These are phyloP conservation scores for Formica aserva DNA, from an alignment of 2,888 invertebrate genomes.

Conservation along the genomic window DNA sequence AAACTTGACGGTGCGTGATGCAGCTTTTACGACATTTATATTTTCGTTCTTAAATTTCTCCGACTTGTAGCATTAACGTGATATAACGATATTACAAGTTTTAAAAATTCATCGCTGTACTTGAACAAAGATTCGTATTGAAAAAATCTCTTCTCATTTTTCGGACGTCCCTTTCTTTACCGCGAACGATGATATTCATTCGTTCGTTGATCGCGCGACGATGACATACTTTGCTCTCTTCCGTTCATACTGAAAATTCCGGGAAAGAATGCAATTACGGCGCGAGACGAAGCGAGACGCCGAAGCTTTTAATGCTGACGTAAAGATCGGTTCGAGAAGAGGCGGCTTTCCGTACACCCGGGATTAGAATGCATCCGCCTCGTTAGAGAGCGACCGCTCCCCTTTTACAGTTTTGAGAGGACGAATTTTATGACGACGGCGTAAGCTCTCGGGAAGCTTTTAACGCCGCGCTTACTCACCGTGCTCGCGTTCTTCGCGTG, in stretches of 20 bases:
- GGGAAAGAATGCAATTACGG: conserved; percentile 38
- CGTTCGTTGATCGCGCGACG: conserved; percentile 14
- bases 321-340: conserved; percentile 31
- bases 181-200: conserved; percentile 8
- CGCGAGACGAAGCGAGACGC: conserved; percentile 24
- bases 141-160: not conserved
- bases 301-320: conserved; percentile 26
- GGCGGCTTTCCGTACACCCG: conserved; percentile 12
- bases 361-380: conserved; percentile 44
- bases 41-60: not conserved
- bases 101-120: not conserved
- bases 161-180: not conserved
- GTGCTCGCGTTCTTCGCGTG: conserved; percentile 3
- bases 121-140: not conserved
- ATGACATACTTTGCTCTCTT: not conserved
- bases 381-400: conserved; percentile 24
- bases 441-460: conserved; percentile 30
- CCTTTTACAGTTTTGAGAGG: conserved; percentile 40
- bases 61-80: not conserved
- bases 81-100: not conserved
- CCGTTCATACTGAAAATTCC: conserved; percentile 32
- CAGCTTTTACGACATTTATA: conserved; percentile 8
- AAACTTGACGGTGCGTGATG: not conserved
- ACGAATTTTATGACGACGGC: conserved; percentile 44
- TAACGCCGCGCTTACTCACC: conserved; percentile 15